Percentiles rank a stretch among this genome's conserved stretches.
Evolutionary conservation across 2,113 vertebrate species (phyloP).

Genomic region (Chloropsis cyanopogon): DNA sequence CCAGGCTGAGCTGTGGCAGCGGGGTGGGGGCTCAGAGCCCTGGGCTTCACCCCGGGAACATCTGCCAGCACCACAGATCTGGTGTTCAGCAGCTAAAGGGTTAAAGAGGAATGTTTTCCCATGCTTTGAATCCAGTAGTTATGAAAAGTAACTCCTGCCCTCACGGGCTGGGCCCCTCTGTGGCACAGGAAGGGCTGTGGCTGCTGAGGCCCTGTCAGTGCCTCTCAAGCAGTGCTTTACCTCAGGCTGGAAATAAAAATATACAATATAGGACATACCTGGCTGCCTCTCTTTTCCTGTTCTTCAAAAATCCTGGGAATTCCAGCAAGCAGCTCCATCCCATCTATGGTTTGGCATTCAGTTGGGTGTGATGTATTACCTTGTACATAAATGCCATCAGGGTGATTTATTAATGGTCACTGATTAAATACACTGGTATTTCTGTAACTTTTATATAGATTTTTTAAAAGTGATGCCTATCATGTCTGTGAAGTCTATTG

Average conservation of each 20-base stretch:
- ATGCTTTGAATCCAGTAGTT: neutral
- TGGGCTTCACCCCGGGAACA: neutral
- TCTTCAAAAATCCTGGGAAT: neutral
- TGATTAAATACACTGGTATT: neutral
- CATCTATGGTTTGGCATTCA: neutral
- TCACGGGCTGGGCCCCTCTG: neutral
- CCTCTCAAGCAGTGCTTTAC: fast-evolving
- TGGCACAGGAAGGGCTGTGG: neutral
- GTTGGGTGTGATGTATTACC: neutral
- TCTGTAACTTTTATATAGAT: neutral
- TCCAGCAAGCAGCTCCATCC: neutral
- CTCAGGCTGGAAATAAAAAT: neutral
- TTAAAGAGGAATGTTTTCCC: neutral
- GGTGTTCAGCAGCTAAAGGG: neutral
- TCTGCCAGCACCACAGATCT: fast-evolving
- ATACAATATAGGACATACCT: fast-evolving
- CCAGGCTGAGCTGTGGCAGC: neutral
- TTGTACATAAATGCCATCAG: neutral
- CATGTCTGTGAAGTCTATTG: neutral
- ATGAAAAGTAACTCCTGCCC: neutral
- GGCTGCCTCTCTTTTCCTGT: neutral
- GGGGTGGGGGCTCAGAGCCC: neutral
- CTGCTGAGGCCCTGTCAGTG: neutral
- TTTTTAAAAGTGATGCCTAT: neutral
- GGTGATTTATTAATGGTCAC: neutral